These are phyloP conservation scores for Etheostoma perlongum DNA, from an alignment of 2,797 vertebrate genomes.

Conservation along the genomic window DNA sequence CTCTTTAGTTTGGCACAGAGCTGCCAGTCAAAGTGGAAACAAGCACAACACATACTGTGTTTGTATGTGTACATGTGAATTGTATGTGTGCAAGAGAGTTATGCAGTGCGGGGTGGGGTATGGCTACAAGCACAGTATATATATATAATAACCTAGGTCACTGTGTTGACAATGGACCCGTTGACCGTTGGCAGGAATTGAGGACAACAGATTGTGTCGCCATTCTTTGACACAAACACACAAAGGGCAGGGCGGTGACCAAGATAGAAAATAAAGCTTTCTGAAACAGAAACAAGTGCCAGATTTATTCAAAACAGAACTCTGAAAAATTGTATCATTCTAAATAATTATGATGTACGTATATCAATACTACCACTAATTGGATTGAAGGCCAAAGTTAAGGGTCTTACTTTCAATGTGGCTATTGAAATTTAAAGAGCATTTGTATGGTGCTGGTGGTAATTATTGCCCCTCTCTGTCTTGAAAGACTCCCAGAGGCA, in stretches of 20 bases:
- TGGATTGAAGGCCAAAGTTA: background rate
- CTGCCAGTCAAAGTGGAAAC: background rate
- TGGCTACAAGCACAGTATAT: background rate
- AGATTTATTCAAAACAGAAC: background rate
- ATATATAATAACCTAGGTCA: slow-evolving; percentile 48
- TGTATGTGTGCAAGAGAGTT: slow-evolving; percentile 18
- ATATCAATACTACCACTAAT: background rate
- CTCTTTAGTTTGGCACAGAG: background rate
- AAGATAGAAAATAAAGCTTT: slow-evolving; percentile 24
- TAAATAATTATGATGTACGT: background rate
- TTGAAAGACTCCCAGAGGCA: slow-evolving; percentile 5
- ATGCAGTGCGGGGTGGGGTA: slow-evolving; percentile 20
- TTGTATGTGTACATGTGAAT: background rate
- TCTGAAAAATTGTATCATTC: background rate
- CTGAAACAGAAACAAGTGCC: background rate
- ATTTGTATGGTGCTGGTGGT: background rate
- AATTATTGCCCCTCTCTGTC: background rate
- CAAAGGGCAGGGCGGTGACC: slow-evolving; percentile 10
- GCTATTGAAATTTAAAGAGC: background rate
- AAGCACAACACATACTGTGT: background rate
- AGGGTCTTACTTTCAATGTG: background rate
- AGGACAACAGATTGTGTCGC: slow-evolving; percentile 46
- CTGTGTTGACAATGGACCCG: slow-evolving; percentile 53
- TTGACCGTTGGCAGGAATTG: slow-evolving; percentile 36
- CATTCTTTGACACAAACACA: slow-evolving; percentile 29